Percentiles rank a stretch among this genome's conserved stretches.
These are phyloP conservation scores for Archocentrus centrarchus DNA, from an alignment of 2,113 vertebrate genomes.

Conservation along the genomic window DNA sequence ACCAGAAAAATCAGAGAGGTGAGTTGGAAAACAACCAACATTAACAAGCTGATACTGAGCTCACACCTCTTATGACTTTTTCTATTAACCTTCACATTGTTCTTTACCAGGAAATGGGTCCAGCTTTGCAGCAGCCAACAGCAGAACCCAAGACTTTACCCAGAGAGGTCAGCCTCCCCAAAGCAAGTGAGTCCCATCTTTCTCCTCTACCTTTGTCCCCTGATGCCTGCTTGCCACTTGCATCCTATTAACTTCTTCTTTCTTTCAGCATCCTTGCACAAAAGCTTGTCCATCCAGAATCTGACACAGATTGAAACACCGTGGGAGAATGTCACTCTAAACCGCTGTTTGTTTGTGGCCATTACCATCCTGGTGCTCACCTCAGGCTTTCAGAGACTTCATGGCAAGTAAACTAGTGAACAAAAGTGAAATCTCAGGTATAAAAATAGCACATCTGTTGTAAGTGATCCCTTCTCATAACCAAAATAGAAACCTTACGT, in stretches of 20 bases:
- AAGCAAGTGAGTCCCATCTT: constrained; percentile 46
- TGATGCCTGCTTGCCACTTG: not conserved
- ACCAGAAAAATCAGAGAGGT: constrained; percentile 77
- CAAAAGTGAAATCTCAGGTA: not conserved
- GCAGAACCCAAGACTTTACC: constrained; percentile 55
- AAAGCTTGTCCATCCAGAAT: constrained; percentile 66
- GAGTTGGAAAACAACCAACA: constrained; percentile 37
- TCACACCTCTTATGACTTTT: not conserved
- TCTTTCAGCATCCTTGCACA: constrained; percentile 61
- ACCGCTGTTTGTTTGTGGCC: constrained; percentile 90
- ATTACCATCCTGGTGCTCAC: constrained; percentile 88
- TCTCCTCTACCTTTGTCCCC: not conserved
- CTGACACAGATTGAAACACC: constrained; percentile 72
- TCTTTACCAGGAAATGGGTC: constrained; percentile 62
- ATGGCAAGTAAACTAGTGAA: constrained; percentile 79
- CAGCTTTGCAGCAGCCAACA: constrained; percentile 51
- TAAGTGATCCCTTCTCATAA: not conserved
- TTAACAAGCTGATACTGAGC: not conserved
- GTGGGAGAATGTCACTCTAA: constrained; percentile 90
- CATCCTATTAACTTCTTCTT: not conserved
- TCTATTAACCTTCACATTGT: not conserved
- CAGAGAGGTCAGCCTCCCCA: constrained; percentile 54
- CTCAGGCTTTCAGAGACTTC: constrained; percentile 87
- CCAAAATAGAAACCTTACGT: constrained; percentile 63
- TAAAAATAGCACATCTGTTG: not conserved